Evolutionary conservation across 1,140 invertebrate species (phyloP).

Genomic region (Micrasema minimum): DNA sequence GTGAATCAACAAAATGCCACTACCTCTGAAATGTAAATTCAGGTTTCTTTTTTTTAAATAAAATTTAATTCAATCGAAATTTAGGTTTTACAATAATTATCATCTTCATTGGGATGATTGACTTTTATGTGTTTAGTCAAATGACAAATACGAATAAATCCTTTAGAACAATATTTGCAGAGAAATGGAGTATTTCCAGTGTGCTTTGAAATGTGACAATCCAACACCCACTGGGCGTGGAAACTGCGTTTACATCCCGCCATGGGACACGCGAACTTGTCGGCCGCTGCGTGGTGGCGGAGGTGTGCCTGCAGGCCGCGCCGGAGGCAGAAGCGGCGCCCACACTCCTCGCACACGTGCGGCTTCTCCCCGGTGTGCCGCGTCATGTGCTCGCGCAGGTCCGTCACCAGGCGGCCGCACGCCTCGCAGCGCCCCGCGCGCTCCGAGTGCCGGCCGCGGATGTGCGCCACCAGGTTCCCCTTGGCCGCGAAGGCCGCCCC

Average conservation of each 20-base stretch:
- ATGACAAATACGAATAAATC: slow-evolving; percentile 48
- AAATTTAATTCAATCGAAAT: no score
- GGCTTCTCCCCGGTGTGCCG: slow-evolving; percentile 54
- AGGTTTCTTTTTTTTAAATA: no score
- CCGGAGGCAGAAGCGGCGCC: slow-evolving; percentile 28
- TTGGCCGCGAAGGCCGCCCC: slow-evolving; percentile 14
- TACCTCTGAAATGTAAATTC: no score
- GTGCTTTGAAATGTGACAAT: slow-evolving; percentile 50
- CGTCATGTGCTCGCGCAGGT: slow-evolving; percentile 62
- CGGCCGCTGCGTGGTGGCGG: slow-evolving; percentile 26
- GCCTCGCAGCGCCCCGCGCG: slow-evolving; percentile 35
- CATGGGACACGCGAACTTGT: slow-evolving; percentile 41
- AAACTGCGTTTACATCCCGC: slow-evolving; percentile 43
- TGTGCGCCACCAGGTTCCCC: slow-evolving; percentile 4
- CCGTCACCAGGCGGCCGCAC: slow-evolving; percentile 35
- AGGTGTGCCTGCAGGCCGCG: slow-evolving; percentile 37
- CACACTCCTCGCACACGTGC: slow-evolving; percentile 52
- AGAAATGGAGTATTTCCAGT: slow-evolving; percentile 42
- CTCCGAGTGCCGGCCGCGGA: slow-evolving; percentile 57
- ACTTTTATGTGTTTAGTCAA: slow-evolving; percentile 46
- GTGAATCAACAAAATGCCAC: no score
- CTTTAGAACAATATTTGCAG: slow-evolving; percentile 48
- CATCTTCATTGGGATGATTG: slow-evolving; percentile 40
- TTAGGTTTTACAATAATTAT: no score
- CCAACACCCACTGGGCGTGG: slow-evolving; percentile 43